Base-by-base conservation (phyloP, 2,888 invertebrate genomes). In the Lasioglossum malachurum region DNA sequence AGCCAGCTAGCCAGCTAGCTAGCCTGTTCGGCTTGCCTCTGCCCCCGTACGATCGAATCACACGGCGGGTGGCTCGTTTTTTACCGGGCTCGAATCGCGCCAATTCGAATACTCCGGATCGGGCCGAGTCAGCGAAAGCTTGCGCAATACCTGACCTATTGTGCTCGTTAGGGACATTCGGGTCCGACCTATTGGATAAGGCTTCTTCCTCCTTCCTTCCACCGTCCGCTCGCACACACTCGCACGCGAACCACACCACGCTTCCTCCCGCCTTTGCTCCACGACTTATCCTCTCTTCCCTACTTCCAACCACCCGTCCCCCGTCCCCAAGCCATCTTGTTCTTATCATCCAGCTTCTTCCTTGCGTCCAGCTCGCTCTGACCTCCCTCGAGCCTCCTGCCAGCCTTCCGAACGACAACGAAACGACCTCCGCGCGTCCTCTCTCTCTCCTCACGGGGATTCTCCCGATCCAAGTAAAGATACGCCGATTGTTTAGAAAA, bases 71-170 rank as follows among this genome's bases (percentile, higher is more conserved):
- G 75, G 82, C 75, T 83, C 80, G 78, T 77, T 87, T 88, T 90
- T 90, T 88, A 84, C 82, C 78, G 64, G 38, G 76, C 78, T 80
- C 80, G 81, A 80, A 82, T 85, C 84, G 79, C 86, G 86, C 82
- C 91, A 83, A 88, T 91, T 89, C 88, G 87, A 83, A 88, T 85
- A 87, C 87, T 69, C 57, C 41, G 71, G 82, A 83, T 80, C 83
- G 74, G 71, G 91, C 86, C 88, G 89, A 90, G 93, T 92, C 92
- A 92, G 92, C 93, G 90, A 92, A 93, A 93, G 92, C 93, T 93
- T 91, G 89, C 88, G 93, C 91, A 91, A 91, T 93, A 90, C 90
- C 92, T 93, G 92, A 93, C 91, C 93, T 92, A 92, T 92, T 92
- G 93, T 93, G 90, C 92, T 93, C 93, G 93, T 92, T 93, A 93